A percentile compares a stretch with the other conserved stretches of the same genome.
Evolutionary conservation across 2,797 vertebrate genomes (phyloP).

Genomic region (Tragopan temminckii): DNA sequence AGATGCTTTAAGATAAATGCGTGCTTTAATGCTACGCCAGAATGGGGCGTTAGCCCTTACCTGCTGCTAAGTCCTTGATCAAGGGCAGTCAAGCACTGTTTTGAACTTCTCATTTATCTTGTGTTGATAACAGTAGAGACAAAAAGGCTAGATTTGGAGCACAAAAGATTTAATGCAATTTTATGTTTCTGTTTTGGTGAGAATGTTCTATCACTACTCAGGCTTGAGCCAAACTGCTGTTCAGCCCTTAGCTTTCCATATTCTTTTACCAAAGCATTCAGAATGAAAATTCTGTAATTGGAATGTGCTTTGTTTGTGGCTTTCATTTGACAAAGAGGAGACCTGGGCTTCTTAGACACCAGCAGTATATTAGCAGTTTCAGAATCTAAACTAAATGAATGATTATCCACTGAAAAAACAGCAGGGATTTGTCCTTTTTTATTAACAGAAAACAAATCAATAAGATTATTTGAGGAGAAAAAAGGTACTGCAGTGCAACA

Average conservation of each 20-base stretch:
- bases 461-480: constrained; percentile 14
- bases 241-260: background rate
- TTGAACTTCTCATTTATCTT: constrained; percentile 18
- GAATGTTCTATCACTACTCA: background rate
- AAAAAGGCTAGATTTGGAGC: constrained; percentile 7
- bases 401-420: background rate
- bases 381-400: background rate
- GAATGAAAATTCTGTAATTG: background rate
- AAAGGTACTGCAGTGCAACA: constrained; percentile 49
- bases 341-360: background rate
- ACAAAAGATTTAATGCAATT: constrained; percentile 42
- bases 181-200: background rate
- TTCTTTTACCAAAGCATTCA: background rate
- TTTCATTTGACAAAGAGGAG: constrained; percentile 15
- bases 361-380: constrained; percentile 1
- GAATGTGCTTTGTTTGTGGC: background rate
- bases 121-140: background rate
- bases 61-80: constrained; percentile 51
- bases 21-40: background rate
- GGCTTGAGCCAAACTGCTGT: background rate
- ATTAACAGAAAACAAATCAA: constrained; percentile 25
- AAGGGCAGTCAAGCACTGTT: constrained; percentile 46
- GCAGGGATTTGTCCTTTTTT: constrained; percentile 23
- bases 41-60: constrained; percentile 42
- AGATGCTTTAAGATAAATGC: background rate